These are phyloP conservation scores for Galerucella pusilla DNA, from an alignment of 2,888 invertebrate genomes.

Conservation along the genomic window DNA sequence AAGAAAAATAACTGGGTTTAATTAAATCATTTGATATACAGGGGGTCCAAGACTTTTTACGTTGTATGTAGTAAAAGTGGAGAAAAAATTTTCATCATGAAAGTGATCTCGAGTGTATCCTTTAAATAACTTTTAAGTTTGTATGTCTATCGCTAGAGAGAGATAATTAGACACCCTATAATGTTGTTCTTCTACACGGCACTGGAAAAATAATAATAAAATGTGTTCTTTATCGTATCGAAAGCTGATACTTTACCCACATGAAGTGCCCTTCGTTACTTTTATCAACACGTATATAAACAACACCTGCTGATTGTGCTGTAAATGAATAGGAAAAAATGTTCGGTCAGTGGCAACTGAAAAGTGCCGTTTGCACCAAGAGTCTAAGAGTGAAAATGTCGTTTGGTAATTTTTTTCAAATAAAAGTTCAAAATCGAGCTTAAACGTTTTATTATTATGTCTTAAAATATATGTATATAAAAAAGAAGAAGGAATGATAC, in stretches of 20 bases:
- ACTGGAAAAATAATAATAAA: background rate
- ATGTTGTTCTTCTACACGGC: background rate
- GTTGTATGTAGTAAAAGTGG: no score
- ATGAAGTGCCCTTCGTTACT: constrained; percentile 26
- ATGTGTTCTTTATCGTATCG: constrained; percentile 3
- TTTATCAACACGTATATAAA: constrained; percentile 12
- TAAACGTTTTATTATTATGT: background rate
- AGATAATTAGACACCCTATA: no score
- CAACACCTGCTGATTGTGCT: constrained; percentile 27
- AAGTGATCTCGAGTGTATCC: no score
- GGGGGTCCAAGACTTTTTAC: no score
- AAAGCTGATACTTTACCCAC: constrained; percentile 30
- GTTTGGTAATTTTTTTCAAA: background rate
- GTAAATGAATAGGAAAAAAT: constrained; percentile 1
- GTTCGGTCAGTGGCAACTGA: background rate
- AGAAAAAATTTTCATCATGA: no score
- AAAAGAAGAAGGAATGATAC: constrained; percentile 34
- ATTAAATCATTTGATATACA: no score
- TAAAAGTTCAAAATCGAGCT: background rate
- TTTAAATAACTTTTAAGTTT: no score
- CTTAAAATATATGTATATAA: background rate
- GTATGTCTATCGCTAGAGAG: no score
- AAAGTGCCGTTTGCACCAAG: background rate
- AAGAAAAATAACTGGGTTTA: no score
- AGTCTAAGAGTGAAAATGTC: no score